phyloP scores from a whole-genome alignment of 1,140 invertebrate genomes.

The Polyergus mexicanus region DNA sequence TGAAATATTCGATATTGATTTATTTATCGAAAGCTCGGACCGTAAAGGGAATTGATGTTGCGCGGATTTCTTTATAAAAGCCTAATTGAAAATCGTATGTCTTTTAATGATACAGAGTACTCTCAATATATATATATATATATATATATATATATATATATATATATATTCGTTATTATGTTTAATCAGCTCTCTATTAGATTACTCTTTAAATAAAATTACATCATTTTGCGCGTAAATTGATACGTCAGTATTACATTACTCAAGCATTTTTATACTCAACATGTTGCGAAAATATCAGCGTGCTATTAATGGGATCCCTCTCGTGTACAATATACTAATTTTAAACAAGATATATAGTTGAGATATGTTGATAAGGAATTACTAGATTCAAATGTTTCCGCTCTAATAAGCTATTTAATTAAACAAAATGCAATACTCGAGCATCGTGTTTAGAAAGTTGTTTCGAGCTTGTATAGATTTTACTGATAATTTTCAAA shows the following conservation, averaged over 20 bases:
- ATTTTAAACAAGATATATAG: neutral
- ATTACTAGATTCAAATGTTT: neutral
- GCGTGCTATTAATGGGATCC: neutral
- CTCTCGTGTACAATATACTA: neutral
- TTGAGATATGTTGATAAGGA: neutral
- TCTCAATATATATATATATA: neutral
- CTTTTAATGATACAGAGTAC: neutral
- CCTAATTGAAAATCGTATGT: neutral
- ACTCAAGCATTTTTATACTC: neutral
- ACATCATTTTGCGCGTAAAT: slow-evolving; percentile 30
- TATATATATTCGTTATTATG: neutral
- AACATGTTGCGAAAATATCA: neutral
- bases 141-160: neutral
- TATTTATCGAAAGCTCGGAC: neutral
- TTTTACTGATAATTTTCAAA: neutral
- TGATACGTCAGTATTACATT: slow-evolving; percentile 16
- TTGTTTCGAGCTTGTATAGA: neutral
- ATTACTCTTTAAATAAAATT: slow-evolving; percentile 15
- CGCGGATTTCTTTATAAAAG: neutral
- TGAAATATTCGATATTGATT: neutral
- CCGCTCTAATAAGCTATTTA: neutral
- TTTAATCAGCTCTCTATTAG: neutral
- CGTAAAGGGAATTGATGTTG: neutral
- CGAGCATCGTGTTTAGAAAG: neutral
- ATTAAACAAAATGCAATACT: neutral